Percentiles rank a stretch among this genome's conserved stretches.
phyloP scores from a whole-genome alignment of 1,140 invertebrate genomes.

The Caenorhabditis tropicalis region DNA sequence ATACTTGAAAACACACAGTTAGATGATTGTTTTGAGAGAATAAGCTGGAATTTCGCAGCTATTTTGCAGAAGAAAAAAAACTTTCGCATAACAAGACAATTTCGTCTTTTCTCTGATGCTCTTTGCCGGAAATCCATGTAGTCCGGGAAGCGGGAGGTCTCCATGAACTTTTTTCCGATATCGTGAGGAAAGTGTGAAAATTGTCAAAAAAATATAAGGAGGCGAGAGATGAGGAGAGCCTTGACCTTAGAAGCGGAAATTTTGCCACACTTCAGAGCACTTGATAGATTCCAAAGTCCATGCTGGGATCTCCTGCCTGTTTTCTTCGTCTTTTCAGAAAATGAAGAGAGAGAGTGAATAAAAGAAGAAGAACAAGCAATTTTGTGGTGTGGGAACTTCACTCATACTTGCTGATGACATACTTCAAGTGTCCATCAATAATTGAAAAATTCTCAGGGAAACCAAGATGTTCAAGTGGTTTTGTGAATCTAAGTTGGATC shows the following conservation, averaged over 20 bases:
- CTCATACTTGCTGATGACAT: conserved; percentile 25
- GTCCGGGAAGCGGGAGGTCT: neutral
- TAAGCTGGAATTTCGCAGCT: neutral
- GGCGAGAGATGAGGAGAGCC: neutral
- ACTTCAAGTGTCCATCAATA: conserved; percentile 36
- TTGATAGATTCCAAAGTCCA: conserved; percentile 7
- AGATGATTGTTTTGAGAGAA: neutral
- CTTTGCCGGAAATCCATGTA: conserved; percentile 12
- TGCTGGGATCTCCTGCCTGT: neutral
- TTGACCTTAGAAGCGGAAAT: conserved; percentile 38
- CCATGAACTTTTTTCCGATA: conserved; percentile 10
- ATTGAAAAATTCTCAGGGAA: conserved; percentile 24
- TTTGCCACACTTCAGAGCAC: conserved; percentile 18
- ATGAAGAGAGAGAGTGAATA: neutral
- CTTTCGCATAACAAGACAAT: neutral
- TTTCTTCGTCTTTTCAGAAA: neutral
- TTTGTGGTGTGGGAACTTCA: conserved; percentile 41
- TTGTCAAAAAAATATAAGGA: neutral
- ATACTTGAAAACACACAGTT: neutral
- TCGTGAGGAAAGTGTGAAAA: conserved; percentile 11
- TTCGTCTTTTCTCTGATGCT: neutral
- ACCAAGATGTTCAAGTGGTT: conserved; percentile 31
- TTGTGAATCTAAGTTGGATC: neutral
- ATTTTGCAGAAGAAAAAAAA: neutral
- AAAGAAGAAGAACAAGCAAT: conserved; percentile 38